Percentiles rank a stretch among this genome's conserved stretches.
phyloP scores from a whole-genome alignment of 2,888 invertebrate genomes.

The Metellina segmentata region DNA sequence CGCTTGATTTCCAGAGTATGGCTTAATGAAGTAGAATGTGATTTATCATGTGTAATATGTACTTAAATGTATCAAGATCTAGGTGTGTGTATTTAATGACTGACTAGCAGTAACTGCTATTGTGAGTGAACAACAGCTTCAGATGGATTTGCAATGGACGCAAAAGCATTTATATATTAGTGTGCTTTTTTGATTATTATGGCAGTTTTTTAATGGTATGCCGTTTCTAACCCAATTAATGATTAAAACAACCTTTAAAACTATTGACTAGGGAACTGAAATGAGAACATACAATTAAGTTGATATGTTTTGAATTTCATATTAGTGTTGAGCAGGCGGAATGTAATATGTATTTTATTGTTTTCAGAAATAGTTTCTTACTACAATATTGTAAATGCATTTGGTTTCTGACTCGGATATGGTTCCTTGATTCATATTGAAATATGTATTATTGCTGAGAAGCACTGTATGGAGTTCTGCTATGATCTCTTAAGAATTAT shows the following conservation, averaged over 20 bases:
- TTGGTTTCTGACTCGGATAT: neutral
- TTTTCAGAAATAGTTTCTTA: neutral
- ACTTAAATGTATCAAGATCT: slow-evolving; percentile 30
- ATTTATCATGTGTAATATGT: slow-evolving; percentile 27
- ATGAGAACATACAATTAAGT: neutral
- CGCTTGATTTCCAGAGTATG: slow-evolving; percentile 11
- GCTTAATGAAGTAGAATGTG: slow-evolving; percentile 31
- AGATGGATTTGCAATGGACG: neutral
- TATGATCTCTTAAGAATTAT: slow-evolving; percentile 30
- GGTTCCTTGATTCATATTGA: neutral
- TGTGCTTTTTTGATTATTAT: too few relatives aligned
- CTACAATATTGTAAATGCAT: neutral
- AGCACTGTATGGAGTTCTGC: slow-evolving; percentile 49
- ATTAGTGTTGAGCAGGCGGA: neutral
- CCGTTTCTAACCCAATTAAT: neutral
- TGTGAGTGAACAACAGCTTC: neutral
- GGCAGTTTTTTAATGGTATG: neutral
- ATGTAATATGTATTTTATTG: neutral
- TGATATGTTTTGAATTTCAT: neutral
- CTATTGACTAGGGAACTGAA: neutral
- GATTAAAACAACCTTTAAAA: neutral
- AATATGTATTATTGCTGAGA: slow-evolving; percentile 29
- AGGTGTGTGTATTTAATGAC: slow-evolving; percentile 4
- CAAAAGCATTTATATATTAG: neutral
- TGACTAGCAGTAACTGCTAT: neutral